Evolutionary conservation across 2,888 invertebrate genomes (phyloP).

Genomic region (Bellardia pandia): DNA sequence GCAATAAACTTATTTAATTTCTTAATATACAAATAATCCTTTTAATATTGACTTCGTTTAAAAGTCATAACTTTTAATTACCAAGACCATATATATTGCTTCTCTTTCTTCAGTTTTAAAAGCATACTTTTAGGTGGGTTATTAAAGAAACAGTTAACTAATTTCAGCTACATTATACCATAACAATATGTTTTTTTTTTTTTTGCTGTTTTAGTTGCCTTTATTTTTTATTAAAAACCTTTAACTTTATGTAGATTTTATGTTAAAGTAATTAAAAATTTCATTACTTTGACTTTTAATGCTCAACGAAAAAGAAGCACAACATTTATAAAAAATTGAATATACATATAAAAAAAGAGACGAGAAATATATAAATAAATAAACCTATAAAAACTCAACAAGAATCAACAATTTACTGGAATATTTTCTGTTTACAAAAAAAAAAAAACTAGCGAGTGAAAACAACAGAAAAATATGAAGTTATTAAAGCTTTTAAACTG

Average conservation of each 20-base stretch:
- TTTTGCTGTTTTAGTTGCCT: background rate
- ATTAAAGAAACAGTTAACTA: conserved; percentile 9
- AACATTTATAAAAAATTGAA: conserved; percentile 29
- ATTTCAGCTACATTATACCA: background rate
- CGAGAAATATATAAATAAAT: conserved; percentile 26
- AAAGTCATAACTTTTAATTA: conserved; percentile 58
- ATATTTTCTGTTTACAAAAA: background rate
- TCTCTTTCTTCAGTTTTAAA: background rate
- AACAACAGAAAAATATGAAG: conserved; percentile 17
- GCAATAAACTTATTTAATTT: conserved; percentile 41
- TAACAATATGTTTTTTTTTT: conserved; percentile 3
- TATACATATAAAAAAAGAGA: background rate
- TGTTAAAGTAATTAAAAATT: conserved; percentile 66
- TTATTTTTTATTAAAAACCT: conserved; percentile 41
- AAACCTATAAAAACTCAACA: conserved; percentile 58
- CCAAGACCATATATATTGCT: conserved; percentile 5
- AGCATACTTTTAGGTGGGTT: conserved; percentile 18
- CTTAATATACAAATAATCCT: conserved; percentile 37
- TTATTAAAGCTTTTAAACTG: conserved; percentile 35
- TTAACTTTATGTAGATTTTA: conserved; percentile 63
- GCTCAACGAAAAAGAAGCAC: conserved; percentile 7
- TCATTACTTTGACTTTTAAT: conserved; percentile 69
- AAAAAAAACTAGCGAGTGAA: background rate
- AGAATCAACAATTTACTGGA: conserved; percentile 37
- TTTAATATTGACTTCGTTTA: conserved; percentile 43